These are phyloP conservation scores for Micrasema minimum DNA, from an alignment of 1,140 invertebrate species.

Conservation along the genomic window DNA sequence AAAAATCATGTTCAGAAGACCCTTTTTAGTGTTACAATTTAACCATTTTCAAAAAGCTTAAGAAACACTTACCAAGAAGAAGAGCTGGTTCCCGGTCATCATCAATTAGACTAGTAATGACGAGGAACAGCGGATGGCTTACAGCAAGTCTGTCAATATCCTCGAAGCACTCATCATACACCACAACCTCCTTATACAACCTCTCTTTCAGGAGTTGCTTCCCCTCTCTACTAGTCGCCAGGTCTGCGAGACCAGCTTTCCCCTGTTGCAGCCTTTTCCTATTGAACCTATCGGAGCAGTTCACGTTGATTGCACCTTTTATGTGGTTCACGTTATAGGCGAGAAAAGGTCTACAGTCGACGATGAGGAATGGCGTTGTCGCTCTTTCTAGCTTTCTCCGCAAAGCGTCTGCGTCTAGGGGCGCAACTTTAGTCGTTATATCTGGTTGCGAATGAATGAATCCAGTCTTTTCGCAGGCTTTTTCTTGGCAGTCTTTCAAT, in stretches of 20 bases:
- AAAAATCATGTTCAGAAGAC: no score
- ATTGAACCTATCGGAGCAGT: conserved; percentile 80
- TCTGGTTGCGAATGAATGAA: conserved; percentile 3
- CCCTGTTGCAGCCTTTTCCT: conserved; percentile 75
- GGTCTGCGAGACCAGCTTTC: conserved; percentile 74
- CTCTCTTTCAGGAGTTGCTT: conserved; percentile 73
- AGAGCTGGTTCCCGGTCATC: conserved; percentile 77
- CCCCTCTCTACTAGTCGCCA: conserved; percentile 72
- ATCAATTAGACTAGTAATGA: conserved; percentile 75
- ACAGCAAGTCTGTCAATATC: conserved; percentile 71
- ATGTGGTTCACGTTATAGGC: conserved; percentile 79
- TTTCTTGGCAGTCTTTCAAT: conserved; percentile 56
- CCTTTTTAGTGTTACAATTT: no score
- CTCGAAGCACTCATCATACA: conserved; percentile 76
- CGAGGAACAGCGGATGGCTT: conserved; percentile 73
- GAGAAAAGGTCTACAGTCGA: conserved; percentile 81
- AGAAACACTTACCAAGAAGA: conserved; percentile 76
- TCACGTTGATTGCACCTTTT: conserved; percentile 78
- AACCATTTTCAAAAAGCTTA: no score
- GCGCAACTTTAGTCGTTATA: conserved; percentile 57
- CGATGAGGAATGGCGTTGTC: conserved; percentile 64
- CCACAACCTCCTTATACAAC: conserved; percentile 71
- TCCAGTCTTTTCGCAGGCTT: conserved; percentile 52
- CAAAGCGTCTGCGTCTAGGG: conserved; percentile 57
- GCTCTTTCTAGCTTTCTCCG: conserved; percentile 57